A percentile compares a stretch with the other conserved stretches of the same genome.
Conservation (phyloP, 2,113 vertebrate species). For the Porphyrio hochstetteri region DNA sequence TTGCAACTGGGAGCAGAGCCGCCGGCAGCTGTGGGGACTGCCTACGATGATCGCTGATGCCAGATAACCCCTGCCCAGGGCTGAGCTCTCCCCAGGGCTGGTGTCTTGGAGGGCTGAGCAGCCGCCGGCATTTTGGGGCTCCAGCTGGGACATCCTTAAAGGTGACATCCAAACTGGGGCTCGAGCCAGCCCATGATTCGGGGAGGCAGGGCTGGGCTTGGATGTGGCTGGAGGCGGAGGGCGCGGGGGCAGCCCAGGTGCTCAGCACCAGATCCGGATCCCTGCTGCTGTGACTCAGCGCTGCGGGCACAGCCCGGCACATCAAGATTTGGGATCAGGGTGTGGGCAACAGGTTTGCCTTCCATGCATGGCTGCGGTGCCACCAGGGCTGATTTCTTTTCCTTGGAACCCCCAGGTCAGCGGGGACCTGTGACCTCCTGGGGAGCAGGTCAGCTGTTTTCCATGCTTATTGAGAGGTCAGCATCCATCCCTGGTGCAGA, state of each 20-base stretch:
- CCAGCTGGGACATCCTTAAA: neutral
- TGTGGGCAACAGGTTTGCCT: neutral
- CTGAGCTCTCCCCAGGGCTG: neutral
- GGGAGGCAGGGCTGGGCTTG: neutral
- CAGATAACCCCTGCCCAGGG: accelerated
- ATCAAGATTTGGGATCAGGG: neutral
- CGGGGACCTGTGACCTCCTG: neutral
- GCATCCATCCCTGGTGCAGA: neutral
- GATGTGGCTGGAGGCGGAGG: neutral
- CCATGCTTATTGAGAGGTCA: neutral
- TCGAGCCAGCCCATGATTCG: neutral
- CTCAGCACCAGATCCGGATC: neutral
- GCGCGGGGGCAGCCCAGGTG: neutral
- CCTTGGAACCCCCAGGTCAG: neutral
- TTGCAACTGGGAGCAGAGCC: neutral
- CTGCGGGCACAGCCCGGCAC: neutral
- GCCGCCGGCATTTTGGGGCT: neutral
- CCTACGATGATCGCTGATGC: accelerated
- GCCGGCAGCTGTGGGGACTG: accelerated
- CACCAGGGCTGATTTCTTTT: neutral
- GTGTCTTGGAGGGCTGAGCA: neutral
- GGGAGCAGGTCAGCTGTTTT: neutral
- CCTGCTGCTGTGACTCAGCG: neutral
- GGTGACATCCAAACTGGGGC: neutral
- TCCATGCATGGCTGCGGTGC: accelerated